Base-by-base conservation (phyloP, 35 echinoderm and acorn worm species). In the Apostichopus californicus region DNA sequence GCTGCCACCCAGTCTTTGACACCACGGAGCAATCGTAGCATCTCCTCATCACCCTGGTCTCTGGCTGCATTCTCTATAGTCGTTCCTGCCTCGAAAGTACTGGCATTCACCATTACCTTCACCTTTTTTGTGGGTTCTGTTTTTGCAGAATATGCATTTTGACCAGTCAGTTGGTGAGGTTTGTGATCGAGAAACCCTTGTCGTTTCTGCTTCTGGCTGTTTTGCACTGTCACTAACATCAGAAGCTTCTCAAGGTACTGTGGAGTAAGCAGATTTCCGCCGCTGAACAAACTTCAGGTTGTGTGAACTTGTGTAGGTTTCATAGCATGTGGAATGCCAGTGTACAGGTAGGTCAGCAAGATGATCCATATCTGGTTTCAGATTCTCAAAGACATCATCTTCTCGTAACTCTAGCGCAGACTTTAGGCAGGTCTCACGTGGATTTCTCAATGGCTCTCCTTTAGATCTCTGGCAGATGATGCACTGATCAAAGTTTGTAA, bases 111-210 rank as follows among this genome's bases (percentile, higher is more conserved):
- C 92, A 88, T 93, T 73, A 17, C 2, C 79, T 88, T 93, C 24
- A 87, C 91, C 91, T 86, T 71, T 28, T 58, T 92, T 84, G 28
- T 92, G 91, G 58, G 91, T 92, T 86, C 55, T 91, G 14, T 80
- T 10, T 57, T 58, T 79, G 77, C 90, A 91, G 17, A 91, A 91
- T 8, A 91, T 5, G 54, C 90, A 91, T 58, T 80, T 80, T 12
- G 90, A 78, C 90, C 75, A 80, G 73, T 91, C 90, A 78, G 75
- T 91, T 1, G 90, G 90, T 56, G 21, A 55, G 7, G 6, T 17
- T 77, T 91, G 66, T 77, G 75, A 77, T 57, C 90, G 15, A 3
- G 90, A 91, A 13, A 55, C 59, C 54, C 90, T 91, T 56, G 75
- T 5, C 8, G 72, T 13, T 59, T 78, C 72, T 13, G 24, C 54